These are phyloP conservation scores for Pipistrellus kuhlii DNA, from an alignment of 2,797 vertebrate genomes.

Conservation along the genomic window DNA sequence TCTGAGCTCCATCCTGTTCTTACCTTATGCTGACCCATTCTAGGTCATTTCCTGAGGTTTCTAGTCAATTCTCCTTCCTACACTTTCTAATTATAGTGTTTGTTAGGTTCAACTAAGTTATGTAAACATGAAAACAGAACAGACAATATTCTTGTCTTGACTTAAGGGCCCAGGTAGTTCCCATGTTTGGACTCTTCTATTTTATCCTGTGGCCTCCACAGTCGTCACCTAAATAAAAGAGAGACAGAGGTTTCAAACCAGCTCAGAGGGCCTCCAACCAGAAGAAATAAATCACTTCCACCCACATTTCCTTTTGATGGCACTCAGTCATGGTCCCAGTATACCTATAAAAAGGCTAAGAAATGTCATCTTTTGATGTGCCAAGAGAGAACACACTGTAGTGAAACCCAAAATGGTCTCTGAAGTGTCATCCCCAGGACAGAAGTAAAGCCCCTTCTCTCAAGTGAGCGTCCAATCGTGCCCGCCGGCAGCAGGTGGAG, in stretches of 20 bases:
- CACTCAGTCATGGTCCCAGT: neutral
- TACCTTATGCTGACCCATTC: neutral
- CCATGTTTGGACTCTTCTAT: neutral
- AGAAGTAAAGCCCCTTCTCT: neutral
- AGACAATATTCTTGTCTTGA: neutral
- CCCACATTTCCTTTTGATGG: neutral
- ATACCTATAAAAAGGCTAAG: neutral
- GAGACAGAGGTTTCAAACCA: neutral
- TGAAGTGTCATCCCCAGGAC: neutral
- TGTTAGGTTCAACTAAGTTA: neutral
- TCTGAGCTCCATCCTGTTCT: neutral
- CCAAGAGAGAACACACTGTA: neutral
- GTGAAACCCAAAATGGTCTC: neutral
- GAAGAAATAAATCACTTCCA: neutral
- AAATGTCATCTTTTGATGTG: neutral
- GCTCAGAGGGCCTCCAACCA: neutral
- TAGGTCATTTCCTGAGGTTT: slow-evolving; percentile 7
- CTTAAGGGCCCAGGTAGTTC: neutral
- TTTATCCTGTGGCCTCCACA: neutral
- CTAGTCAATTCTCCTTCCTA: neutral
- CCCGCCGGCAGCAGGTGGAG: too few relatives aligned
- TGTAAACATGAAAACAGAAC: neutral
- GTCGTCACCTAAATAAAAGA: neutral
- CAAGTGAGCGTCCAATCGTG: neutral
- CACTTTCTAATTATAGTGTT: neutral